Evolutionary conservation across 2,797 vertebrate genomes (phyloP), one percentile per base, ranked within the genome.

Genomic region (Galaxias olidus): DNA sequence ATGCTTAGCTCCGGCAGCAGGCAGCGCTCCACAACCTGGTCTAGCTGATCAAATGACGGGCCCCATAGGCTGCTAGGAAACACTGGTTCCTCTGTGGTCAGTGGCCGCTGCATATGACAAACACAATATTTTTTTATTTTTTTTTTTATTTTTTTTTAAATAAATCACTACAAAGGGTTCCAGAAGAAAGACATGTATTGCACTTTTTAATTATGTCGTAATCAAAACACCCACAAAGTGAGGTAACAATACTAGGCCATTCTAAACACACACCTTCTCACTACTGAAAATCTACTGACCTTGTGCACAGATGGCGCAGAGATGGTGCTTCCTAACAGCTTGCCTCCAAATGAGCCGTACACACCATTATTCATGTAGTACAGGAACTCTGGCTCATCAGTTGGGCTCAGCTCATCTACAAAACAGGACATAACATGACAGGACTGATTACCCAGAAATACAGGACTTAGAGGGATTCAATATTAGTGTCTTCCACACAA

Each of bases 341-440:
- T 98, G 86, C 89, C 92, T 74, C 93, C 92, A 88, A 99, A 99
- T 81, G 96, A 96, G 77, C 98, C 96, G 89, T 98, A 99, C 87
- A 99, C 95, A 75, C 98, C 98, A 84, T 99, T 96, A 70, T 96
- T 99, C 91, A 99, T 93, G 87, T 96, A 95, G 87, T 99, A 99
- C 50, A 95, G 87, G 87, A 97, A 98, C 83, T 93, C 89, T 9
- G 94, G 90, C 70, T 93, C 89, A 72, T 93, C 90, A 63, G 85
- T 92, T 83, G 89, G 88, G 59, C 67, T 77, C 15, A 77, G 78
- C 78, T 92, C 94, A 87, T 87, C 89, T 92, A 78, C 9, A 59
- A 69, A 40, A 63, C 52, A 61, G 69, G 41, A 71, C 0, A 72
- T 60, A 10, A 44, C 5, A 13, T 8, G 10, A 61, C 11, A 8